phyloP scores from a whole-genome alignment of 2,113 vertebrate species.

The Spheniscus mendiculus region DNA sequence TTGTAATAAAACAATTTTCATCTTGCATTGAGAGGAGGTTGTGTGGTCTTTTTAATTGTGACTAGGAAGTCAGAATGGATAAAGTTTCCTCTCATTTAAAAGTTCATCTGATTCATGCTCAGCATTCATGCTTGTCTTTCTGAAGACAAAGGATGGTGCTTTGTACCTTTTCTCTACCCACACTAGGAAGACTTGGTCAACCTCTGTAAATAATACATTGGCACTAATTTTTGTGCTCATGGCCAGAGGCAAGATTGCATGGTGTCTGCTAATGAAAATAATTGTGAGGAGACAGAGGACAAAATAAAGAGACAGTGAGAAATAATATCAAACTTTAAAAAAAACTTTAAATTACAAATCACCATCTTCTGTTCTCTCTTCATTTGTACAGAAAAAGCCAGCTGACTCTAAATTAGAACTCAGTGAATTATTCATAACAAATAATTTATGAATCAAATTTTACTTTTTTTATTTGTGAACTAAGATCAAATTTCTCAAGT shows the following conservation, averaged over 20 bases:
- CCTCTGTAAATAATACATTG: conserved; percentile 5
- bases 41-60: neutral
- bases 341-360: neutral
- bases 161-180: neutral
- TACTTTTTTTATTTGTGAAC: neutral
- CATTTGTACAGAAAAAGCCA: neutral
- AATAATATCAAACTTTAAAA: neutral
- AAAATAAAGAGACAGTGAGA: neutral
- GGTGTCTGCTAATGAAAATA: neutral
- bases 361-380: neutral
- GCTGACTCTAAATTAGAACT: neutral
- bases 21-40: neutral
- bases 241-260: neutral
- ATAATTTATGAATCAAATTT: neutral
- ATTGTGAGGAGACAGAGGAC: neutral
- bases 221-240: neutral
- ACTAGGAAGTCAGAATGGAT: neutral
- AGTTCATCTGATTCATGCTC: neutral
- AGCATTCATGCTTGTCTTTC: neutral
- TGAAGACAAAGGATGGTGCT: neutral
- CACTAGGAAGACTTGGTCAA: neutral
- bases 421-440: neutral
- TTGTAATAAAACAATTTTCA: neutral
- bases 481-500: neutral
- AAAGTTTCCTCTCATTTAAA: neutral